phyloP scores from a whole-genome alignment of 2,113 vertebrate genomes.

The Myxocyprinus asiaticus region DNA sequence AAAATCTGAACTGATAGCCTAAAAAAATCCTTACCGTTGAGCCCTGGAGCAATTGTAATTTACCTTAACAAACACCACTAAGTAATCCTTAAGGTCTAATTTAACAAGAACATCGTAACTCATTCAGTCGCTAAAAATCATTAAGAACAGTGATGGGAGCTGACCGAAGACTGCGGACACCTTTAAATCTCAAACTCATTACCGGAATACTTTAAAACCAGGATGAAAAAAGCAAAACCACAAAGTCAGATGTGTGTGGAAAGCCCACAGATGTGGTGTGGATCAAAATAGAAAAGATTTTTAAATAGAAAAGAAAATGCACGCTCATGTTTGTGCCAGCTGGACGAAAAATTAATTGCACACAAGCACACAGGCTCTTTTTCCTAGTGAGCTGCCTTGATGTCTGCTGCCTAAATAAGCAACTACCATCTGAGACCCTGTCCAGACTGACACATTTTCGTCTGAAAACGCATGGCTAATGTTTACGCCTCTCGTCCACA shows the following conservation, averaged over 20 bases:
- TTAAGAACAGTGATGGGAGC: slow-evolving; percentile 53
- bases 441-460: not conserved
- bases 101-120: slow-evolving; percentile 1
- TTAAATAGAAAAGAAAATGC: slow-evolving; percentile 45
- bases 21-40: too few species aligned
- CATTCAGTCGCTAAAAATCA: slow-evolving; percentile 40
- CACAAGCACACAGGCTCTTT: not conserved
- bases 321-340: not conserved
- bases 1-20: too few species aligned
- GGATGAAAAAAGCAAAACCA: slow-evolving; percentile 38
- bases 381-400: not conserved
- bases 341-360: not conserved
- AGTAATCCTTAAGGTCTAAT: not conserved
- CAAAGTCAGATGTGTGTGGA: slow-evolving; percentile 14
- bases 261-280: slow-evolving; percentile 28
- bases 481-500: too few species aligned
- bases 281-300: slow-evolving; percentile 54
- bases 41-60: not conserved
- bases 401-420: too few species aligned
- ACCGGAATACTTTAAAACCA: slow-evolving; percentile 50
- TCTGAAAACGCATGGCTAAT: too few species aligned
- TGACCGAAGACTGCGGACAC: slow-evolving; percentile 62
- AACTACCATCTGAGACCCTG: not conserved
- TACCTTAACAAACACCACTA: slow-evolving; percentile 2
- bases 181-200: slow-evolving; percentile 54